These are phyloP conservation scores for Larimichthys polyactis DNA, from an alignment of 2,113 vertebrate genomes.

Conservation along the genomic window DNA sequence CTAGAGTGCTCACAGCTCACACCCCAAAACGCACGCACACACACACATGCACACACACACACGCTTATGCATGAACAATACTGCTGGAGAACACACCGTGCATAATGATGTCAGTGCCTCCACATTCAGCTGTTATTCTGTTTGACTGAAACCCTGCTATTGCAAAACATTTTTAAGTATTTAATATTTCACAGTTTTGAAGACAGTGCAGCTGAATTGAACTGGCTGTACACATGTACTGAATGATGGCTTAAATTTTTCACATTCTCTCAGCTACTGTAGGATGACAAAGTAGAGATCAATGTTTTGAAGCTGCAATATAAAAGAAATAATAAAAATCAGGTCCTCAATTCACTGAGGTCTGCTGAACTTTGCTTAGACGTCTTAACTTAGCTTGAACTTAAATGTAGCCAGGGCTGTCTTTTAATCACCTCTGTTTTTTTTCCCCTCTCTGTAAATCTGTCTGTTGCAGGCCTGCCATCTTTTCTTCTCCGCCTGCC, in stretches of 20 bases:
- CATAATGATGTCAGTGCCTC: slow-evolving; percentile 34
- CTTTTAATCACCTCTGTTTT: slow-evolving; percentile 45
- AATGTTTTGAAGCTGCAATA: slow-evolving; percentile 10
- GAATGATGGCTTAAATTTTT: background rate
- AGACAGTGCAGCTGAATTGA: background rate
- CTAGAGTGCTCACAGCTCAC: slow-evolving; percentile 53
- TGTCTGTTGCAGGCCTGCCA: slow-evolving; percentile 28
- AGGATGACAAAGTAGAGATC: background rate
- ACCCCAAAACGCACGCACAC: slow-evolving; percentile 12
- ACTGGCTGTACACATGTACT: background rate
- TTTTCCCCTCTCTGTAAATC: slow-evolving; percentile 15
- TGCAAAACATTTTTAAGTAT: background rate
- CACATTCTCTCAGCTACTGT: background rate
- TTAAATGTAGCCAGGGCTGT: slow-evolving; percentile 24
- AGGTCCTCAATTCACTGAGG: slow-evolving; percentile 3
- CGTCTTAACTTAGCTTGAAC: slow-evolving; percentile 56
- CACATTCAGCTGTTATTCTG: background rate
- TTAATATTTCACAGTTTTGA: background rate
- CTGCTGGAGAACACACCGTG: slow-evolving; percentile 25
- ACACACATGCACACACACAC: background rate
- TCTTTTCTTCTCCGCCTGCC: slow-evolving; percentile 24
- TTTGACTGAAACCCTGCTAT: slow-evolving; percentile 20
- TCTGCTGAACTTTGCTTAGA: slow-evolving; percentile 44
- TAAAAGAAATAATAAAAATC: background rate
- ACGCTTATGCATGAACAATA: background rate